A percentile compares a stretch with the other conserved stretches of the same genome.
phyloP scores from a whole-genome alignment of 2,888 invertebrate genomes.

The Actias luna region DNA sequence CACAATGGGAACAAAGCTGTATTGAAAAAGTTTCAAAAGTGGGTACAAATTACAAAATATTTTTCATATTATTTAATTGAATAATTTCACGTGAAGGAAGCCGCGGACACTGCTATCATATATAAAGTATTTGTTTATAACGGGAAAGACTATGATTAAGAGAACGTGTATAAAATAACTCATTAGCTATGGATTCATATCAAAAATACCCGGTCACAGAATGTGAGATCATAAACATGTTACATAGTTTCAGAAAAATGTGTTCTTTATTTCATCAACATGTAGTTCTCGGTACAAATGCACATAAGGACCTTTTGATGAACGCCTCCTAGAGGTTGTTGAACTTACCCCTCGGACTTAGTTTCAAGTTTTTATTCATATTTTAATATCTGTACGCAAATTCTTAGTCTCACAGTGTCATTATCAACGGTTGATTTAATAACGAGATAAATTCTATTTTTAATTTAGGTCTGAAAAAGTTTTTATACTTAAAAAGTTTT shows the following conservation, averaged over 20 bases:
- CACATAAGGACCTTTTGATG: background rate
- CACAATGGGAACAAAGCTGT: no score
- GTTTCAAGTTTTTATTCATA: background rate
- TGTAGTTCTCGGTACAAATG: slow-evolving; percentile 35
- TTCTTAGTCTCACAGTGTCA: no score
- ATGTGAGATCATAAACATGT: slow-evolving; percentile 47
- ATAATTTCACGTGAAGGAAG: no score
- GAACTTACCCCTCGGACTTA: background rate
- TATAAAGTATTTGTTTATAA: slow-evolving; percentile 28
- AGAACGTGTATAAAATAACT: slow-evolving; percentile 19
- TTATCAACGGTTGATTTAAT: no score
- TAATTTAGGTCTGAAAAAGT: no score
- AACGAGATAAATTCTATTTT: no score
- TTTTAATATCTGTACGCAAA: background rate
- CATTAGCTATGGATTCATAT: slow-evolving; percentile 25
- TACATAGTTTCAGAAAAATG: slow-evolving; percentile 43
- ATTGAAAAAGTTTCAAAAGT: no score
- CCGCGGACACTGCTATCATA: no score
- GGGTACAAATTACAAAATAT: no score
- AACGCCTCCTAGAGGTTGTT: background rate
- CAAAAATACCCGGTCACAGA: slow-evolving; percentile 33
- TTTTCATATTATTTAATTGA: no score
- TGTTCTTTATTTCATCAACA: slow-evolving; percentile 64
- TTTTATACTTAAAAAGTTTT: no score
- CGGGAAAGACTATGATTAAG: slow-evolving; percentile 23